Conservation (phyloP, 2,113 vertebrate genomes). For the Pyxicephalus adspersus region DNA sequence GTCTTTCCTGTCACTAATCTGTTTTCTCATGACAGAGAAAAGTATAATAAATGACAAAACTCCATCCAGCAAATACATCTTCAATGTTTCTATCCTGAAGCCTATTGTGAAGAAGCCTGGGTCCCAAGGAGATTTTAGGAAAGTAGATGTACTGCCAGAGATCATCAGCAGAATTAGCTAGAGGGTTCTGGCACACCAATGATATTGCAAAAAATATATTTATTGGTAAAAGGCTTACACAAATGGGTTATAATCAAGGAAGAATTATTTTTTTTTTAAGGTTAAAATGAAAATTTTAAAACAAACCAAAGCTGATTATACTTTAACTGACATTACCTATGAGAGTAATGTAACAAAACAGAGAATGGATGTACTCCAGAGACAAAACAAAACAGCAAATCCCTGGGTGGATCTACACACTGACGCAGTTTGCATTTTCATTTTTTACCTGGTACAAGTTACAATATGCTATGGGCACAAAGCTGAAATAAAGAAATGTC, state of each 20-base stretch:
- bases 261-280: not conserved
- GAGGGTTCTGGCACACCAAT: conserved; percentile 1
- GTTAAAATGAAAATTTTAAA: not conserved
- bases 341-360: conserved; percentile 20
- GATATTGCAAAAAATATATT: conserved; percentile 15
- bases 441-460: not conserved
- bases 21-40: not conserved
- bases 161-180: conserved; percentile 4
- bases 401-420: not conserved
- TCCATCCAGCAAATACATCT: not conserved
- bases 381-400: conserved; percentile 41
- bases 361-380: not conserved
- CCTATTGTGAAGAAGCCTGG: not conserved
- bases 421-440: conserved; percentile 28
- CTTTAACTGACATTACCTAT: conserved; percentile 4
- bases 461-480: not conserved
- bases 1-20: not conserved
- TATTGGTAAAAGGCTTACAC: not conserved
- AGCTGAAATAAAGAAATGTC: not conserved
- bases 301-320: not conserved
- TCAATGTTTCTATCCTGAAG: conserved; percentile 16
- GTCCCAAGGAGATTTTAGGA: not conserved
- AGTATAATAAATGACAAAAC: conserved; percentile 7
- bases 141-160: not conserved
- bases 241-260: not conserved